These are phyloP conservation scores for Agrilus planipennis DNA, from an alignment of 1,140 invertebrate species.

Conservation along the genomic window DNA sequence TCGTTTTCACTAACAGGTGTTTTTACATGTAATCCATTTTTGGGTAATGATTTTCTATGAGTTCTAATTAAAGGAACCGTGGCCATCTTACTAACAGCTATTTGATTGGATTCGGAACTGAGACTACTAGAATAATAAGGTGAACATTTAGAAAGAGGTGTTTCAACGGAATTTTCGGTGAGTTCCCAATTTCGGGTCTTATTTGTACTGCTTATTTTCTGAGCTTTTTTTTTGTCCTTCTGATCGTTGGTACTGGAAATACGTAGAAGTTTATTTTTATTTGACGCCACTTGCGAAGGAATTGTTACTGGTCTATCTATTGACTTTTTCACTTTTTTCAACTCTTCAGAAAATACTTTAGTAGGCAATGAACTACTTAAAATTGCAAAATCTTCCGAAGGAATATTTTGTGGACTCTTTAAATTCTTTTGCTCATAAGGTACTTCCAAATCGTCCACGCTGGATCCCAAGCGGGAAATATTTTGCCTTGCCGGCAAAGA, in stretches of 20 bases:
- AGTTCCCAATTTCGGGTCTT: conserved; percentile 25
- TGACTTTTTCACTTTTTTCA: conserved; percentile 23
- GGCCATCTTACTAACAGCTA: conserved; percentile 32
- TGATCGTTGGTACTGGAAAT: conserved; percentile 26
- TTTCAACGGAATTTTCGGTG: conserved; percentile 37
- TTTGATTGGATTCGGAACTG: conserved; percentile 53
- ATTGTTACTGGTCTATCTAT: conserved; percentile 28
- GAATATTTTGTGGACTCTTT: conserved; percentile 27
- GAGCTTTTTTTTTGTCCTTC: conserved; percentile 31
- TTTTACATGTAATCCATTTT: conserved; percentile 35
- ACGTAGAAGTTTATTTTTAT: conserved; percentile 31
- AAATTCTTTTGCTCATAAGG: conserved; percentile 15
- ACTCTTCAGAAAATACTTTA: not conserved
- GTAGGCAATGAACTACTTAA: conserved; percentile 9
- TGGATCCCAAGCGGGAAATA: conserved; percentile 21
- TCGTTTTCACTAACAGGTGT: conserved; percentile 56
- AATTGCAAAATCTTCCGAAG: conserved; percentile 24
- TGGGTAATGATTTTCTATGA: conserved; percentile 27
- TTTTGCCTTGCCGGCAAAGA: conserved; percentile 10
- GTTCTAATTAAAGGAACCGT: conserved; percentile 31
- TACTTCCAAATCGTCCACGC: conserved; percentile 21
- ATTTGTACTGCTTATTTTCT: conserved; percentile 27
- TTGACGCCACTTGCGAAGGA: conserved; percentile 23
- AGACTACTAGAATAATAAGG: conserved; percentile 58
- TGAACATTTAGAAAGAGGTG: conserved; percentile 47